Conservation (phyloP, 2,888 invertebrate genomes). For the Pimpla rufipes region DNA sequence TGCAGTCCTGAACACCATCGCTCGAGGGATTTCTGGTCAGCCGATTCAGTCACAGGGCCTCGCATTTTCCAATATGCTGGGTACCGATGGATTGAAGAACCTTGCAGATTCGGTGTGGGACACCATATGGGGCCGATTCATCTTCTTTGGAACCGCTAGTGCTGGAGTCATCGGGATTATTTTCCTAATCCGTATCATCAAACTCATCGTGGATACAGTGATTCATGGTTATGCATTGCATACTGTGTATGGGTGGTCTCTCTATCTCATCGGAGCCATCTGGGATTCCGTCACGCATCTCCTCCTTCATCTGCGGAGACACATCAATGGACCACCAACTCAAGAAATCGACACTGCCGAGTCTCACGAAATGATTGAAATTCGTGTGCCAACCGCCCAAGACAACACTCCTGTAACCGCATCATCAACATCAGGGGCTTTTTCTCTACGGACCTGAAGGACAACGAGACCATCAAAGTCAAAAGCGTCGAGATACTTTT, state of each 20-base stretch:
- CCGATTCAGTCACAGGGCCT: background rate
- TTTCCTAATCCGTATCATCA: background rate
- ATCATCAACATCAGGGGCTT: background rate
- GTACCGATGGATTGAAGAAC: background rate
- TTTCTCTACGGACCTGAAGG: background rate
- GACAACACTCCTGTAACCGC: background rate
- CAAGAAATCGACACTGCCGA: background rate
- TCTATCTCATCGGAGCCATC: constrained; percentile 2
- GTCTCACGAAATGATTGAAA: background rate
- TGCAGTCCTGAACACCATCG: background rate
- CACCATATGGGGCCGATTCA: background rate
- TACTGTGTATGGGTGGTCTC: constrained; percentile 23
- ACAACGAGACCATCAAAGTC: background rate
- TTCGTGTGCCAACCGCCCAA: background rate
- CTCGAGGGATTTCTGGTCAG: background rate
- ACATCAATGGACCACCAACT: background rate
- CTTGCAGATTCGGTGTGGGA: background rate
- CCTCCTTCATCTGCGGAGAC: background rate
- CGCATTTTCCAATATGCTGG: background rate
- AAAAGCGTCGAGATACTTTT: background rate
- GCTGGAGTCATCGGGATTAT: background rate
- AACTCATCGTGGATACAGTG: constrained; percentile 15
- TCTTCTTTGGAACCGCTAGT: background rate
- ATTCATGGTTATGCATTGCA: constrained; percentile 42
- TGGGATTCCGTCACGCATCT: constrained; percentile 13